A percentile compares a stretch with the other conserved stretches of the same genome.
Evolutionary conservation across 2,888 invertebrate species (phyloP).

Genomic region (Drosophila conformis): DNA sequence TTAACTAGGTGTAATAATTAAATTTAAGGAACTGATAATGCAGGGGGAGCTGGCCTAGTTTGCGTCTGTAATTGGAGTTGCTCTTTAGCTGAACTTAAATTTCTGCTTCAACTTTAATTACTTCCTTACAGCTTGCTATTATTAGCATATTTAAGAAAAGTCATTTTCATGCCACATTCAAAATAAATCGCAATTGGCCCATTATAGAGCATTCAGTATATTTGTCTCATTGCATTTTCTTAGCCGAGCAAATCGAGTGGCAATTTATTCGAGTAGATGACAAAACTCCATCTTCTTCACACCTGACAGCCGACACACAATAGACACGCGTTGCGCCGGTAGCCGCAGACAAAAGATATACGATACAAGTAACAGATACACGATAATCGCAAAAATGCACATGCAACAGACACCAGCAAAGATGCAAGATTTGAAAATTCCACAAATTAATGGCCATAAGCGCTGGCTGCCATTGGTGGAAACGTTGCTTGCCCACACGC

Average conservation of each 20-base stretch:
- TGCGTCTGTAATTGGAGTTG: neutral
- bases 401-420: slow-evolving; percentile 11
- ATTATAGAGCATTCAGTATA: slow-evolving; percentile 9
- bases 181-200: neutral
- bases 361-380: slow-evolving; percentile 32
- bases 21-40: neutral
- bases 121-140: neutral
- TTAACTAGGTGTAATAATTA: neutral
- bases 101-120: rapidly evolving
- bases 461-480: slow-evolving; percentile 59
- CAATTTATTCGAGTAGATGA: slow-evolving; percentile 24
- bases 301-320: slow-evolving; percentile 63
- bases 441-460: slow-evolving; percentile 55
- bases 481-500: slow-evolving; percentile 41
- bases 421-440: slow-evolving; percentile 22
- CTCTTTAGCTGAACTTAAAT: neutral
- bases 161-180: neutral
- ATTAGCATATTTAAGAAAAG: neutral
- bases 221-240: neutral
- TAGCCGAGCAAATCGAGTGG: slow-evolving; percentile 46
- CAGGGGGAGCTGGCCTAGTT: neutral
- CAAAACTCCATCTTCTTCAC: slow-evolving; percentile 73
- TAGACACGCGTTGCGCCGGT: slow-evolving; percentile 40
- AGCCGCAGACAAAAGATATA: slow-evolving; percentile 5
- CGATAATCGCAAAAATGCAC: slow-evolving; percentile 31